Base-by-base conservation (phyloP, 2,113 vertebrate genomes). In the Capreolus pygargus region DNA sequence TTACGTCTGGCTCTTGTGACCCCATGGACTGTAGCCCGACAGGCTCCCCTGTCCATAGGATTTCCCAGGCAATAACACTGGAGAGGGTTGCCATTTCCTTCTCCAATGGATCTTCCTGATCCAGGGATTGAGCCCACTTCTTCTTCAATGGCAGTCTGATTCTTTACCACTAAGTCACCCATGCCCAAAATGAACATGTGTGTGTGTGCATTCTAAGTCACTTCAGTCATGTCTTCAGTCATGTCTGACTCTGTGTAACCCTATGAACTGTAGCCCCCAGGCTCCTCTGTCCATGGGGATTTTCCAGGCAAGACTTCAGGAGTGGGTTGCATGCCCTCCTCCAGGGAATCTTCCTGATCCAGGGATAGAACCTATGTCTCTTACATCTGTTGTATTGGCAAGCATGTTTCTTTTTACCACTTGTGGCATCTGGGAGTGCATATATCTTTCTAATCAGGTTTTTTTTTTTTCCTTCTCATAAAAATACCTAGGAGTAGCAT, bases 201-300 rank as follows among this genome's bases (percentile, higher is more conserved):
- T 3, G 0, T 64, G 15, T 0, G 1, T 17, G 4, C 15, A 9
- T n/a, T 16, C 15, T 64, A 64, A 64, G 15, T 64, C 0, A 0
- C 33, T 64, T 64, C 30, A 64, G n/a, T 70, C 64, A 36, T 23
- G 64, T 36, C 33, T 64, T 64, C 30, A 64, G n/a, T 70, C 64
- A 36, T 23, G 64, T 36, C 17, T 0, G 0, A 70, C 64, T 36
- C 9, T 70, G 8, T 70, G 64, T 36, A 19, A 36, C 64, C 9
- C n/a, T 21, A 70, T 70, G 64, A 5, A 36, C 64, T 36, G 9
- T 70, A 70, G 17, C n/a, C n/a, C 7, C 64, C 30, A 70, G 17
- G 64, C 17, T 70, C 9, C 64, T 70, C n/a, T 36, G n/a, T 36
- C n/a, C 33, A 70, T 70, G 17, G 19, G 64, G n/a, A 70, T 70